These are phyloP conservation scores for Ellobius talpinus DNA, from an alignment of 2,113 vertebrate genomes.

Conservation along the genomic window DNA sequence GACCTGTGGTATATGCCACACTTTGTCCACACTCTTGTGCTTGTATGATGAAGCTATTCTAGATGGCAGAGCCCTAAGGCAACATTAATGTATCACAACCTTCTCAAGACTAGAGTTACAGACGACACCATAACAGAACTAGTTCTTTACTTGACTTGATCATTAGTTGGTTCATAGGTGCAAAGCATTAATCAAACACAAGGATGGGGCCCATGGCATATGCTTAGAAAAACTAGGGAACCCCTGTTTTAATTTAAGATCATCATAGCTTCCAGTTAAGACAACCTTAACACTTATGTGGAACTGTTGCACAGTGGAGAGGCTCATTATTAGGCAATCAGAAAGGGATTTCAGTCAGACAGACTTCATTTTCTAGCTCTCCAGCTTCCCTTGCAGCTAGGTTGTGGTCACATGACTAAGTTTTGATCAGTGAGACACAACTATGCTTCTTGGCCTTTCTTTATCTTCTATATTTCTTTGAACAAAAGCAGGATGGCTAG, in stretches of 20 bases:
- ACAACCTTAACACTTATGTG: neutral
- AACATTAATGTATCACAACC: conserved; percentile 61
- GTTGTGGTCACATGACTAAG: neutral
- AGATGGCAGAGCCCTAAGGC: conserved; percentile 62
- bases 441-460: neutral
- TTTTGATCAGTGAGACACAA: neutral
- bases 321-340: neutral
- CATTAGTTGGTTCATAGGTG: conserved; percentile 72
- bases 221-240: conserved; percentile 19
- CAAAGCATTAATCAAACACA: neutral
- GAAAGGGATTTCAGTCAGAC: neutral
- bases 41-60: conserved; percentile 75
- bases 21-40: conserved; percentile 58
- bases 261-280: neutral
- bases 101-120: conserved; percentile 69
- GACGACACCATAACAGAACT: conserved; percentile 73
- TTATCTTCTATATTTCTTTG: conserved; percentile 23
- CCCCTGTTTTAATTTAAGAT: neutral
- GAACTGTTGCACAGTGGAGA: neutral
- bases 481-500: neutral
- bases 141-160: conserved; percentile 54
- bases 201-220: conserved; percentile 25
- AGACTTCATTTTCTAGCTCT: neutral
- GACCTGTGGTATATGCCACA: conserved; percentile 60
- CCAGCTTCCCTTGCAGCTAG: conserved; percentile 26